Evolutionary conservation across 2,888 invertebrate genomes (phyloP), one percentile per base, ranked within the genome.

Genomic region (Lomographa bimaculata): DNA sequence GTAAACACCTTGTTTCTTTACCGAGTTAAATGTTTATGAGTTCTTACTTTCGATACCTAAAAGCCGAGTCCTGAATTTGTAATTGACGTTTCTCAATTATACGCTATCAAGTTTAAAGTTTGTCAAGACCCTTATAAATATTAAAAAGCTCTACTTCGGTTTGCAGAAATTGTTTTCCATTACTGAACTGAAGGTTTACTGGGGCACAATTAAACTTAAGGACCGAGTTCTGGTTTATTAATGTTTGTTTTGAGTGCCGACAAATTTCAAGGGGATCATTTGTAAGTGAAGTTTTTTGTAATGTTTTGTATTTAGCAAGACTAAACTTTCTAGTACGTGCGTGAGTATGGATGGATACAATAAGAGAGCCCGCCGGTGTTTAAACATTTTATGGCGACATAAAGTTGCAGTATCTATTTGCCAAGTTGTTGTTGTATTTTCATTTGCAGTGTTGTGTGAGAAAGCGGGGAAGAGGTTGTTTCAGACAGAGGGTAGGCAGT

Each of bases 371-470:
- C 7, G 29, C 40, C 27, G 45, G 5, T 30, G 30, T 43, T 44
- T 47, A 46, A 49, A 47, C 49, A 30, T 41, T 49, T 47, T 47
- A 49, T 45, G 30, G 40, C 30, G 41, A 34, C 33, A 43, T 54
- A 43, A 51, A 49, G 45, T 39, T 51, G 35, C 45, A 47, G 37
- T 47, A 46, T 45, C 45, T 47, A 49, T 51, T 39, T 39, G 39
- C 28, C 11, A 41, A 46, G 43, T 52, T 32, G 38, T 47, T 35
- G 34, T 36, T 32, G 39, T 50, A 43, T 47, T 40, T 47, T 42
- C 36, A 40, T 40, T 48, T 41, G 37, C 39, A 40, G 39, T 44
- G 30, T 45, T 18, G 33, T 26, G 37, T 46, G 47, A 34, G 32
- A 30, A 36, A 3, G 14, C 4, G 14, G 4, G 14, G 12, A 20